phyloP scores from a whole-genome alignment of 2,797 vertebrate genomes.

The Chrysolophus pictus region DNA sequence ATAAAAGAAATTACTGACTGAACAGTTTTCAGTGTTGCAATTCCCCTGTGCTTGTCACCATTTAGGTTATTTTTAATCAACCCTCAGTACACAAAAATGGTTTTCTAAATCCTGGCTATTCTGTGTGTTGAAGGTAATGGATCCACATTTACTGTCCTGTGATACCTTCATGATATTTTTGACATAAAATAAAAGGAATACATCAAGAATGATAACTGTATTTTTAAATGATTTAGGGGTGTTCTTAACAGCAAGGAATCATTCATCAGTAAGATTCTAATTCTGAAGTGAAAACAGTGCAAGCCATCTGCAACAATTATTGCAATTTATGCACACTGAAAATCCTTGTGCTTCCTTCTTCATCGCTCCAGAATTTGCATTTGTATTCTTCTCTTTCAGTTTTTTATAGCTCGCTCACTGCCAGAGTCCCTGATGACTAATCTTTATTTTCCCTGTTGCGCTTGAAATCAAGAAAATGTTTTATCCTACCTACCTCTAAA shows the following conservation, averaged over 20 bases:
- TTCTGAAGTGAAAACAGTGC: not conserved
- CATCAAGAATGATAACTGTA: not conserved
- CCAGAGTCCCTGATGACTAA: not conserved
- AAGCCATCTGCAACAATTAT: slow-evolving; percentile 49
- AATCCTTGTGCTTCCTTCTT: slow-evolving; percentile 41
- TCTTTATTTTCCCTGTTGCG: not conserved
- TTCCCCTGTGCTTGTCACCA: not conserved
- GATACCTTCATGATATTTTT: not conserved
- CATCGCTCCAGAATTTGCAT: slow-evolving; percentile 31
- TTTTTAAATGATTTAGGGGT: not conserved
- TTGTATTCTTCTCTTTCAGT: slow-evolving; percentile 23
- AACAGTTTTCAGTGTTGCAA: slow-evolving; percentile 16
- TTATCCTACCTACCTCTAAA: slow-evolving; percentile 21
- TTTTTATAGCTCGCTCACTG: slow-evolving; percentile 32
- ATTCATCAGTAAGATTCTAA: slow-evolving; percentile 7
- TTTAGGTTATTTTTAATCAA: slow-evolving; percentile 25
- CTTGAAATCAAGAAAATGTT: slow-evolving; percentile 2
- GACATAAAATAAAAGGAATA: not conserved
- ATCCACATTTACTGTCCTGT: not conserved
- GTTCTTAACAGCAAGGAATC: slow-evolving; percentile 13
- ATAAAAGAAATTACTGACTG: slow-evolving; percentile 43
- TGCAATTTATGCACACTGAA: slow-evolving; percentile 29
- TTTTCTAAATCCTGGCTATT: not conserved
- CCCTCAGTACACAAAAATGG: not conserved
- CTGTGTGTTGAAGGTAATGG: not conserved